Base-by-base conservation (phyloP, 2,888 invertebrate species). In the Diarsia rubi region DNA sequence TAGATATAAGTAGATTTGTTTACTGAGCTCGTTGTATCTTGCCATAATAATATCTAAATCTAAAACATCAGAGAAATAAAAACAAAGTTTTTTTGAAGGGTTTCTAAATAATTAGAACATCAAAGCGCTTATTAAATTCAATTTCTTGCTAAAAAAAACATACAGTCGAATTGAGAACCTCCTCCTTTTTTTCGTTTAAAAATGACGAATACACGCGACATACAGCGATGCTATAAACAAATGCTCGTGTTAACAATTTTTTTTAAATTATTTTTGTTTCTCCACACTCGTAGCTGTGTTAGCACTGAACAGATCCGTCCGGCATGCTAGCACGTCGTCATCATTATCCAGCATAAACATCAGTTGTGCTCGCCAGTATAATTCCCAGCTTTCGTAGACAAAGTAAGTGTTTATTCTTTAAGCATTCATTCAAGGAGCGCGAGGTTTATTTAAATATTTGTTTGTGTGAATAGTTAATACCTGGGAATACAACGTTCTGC, bases 271-370 rank as follows among this genome's bases (percentile, higher is more conserved):
- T 88, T 89, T 92, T 92, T 91, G 88, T 92, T 93, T 90, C 82
- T 91, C 80, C 91, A 85, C 85, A 78, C 86, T 82, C 85, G 89
- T 96, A 97, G 97, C 97, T 92, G 97, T 97, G 93, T 95, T 97
- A 93, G 93, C 95, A 92, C 97, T 97, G 90, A 97, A 97, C 95
- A 93, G 92, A 89, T 59, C 90, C 82, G 78, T 69, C 80, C 83
- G 78, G 79, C 82, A 88, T 82, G 84, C 83, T 90, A 90, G 88
- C 86, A 82, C 86, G 49, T 79, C 85, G 73, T 77, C 88, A 83
- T 77, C 88, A 83, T 76, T 82, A 82, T 83, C 84, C 77, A 87
- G 87, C 86, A 76, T 86, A 80, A 66, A 62, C 78, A 78, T 73
- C 88, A 80, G 84, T 85, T 42, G 62, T 62, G 62, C 44, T 90